Conservation (phyloP, 2,113 vertebrate species). For the Paradoxurus hermaphroditus region DNA sequence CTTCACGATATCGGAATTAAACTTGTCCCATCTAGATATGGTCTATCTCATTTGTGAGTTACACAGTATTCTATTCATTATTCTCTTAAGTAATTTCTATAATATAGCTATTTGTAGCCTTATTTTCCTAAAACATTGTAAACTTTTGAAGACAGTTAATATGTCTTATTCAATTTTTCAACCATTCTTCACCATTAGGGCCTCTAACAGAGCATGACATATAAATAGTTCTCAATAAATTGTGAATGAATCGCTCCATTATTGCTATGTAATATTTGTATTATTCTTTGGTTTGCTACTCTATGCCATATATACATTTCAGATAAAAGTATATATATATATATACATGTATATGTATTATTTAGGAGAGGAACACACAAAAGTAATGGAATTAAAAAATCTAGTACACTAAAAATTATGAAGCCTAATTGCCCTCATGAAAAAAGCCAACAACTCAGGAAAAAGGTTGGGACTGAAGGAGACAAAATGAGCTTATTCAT, state of each 20-base stretch:
- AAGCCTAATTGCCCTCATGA: background rate
- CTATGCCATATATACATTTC: background rate
- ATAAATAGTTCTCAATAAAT: background rate
- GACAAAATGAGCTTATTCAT: background rate
- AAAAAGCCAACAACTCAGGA: background rate
- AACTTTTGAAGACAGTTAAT: background rate
- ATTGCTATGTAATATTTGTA: background rate
- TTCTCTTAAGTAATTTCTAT: background rate
- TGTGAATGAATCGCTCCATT: background rate
- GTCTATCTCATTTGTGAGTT: background rate
- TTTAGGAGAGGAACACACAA: background rate
- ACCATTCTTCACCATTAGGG: background rate
- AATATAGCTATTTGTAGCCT: background rate
- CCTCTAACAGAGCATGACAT: background rate
- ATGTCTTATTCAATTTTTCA: background rate
- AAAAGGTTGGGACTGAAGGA: background rate
- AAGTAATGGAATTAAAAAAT: background rate
- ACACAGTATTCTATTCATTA: background rate
- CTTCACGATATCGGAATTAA: background rate
- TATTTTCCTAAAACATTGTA: background rate
- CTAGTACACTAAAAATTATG: background rate
- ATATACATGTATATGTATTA: too few relatives aligned
- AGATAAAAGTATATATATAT: too few relatives aligned
- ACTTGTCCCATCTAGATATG: background rate
- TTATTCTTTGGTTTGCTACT: background rate